A percentile compares a stretch with the other conserved stretches of the same genome.
These are phyloP conservation scores for Xyrauchen texanus DNA, from an alignment of 2,113 vertebrate species.

Conservation along the genomic window DNA sequence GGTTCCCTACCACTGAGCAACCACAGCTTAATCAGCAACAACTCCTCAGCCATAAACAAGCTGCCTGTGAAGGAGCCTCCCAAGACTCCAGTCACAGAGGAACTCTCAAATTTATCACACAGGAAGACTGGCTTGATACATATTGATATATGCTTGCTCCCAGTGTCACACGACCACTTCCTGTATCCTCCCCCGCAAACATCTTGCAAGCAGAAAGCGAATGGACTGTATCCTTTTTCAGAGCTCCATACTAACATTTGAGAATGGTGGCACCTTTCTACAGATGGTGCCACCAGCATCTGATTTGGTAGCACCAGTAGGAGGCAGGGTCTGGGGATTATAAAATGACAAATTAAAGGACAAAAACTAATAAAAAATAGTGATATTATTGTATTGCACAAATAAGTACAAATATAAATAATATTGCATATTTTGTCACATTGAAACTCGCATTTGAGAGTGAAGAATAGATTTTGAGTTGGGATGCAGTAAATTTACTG, in stretches of 20 bases:
- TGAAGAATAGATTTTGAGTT: too few relatives aligned
- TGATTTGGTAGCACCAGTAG: too few relatives aligned
- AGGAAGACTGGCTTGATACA: conserved; percentile 50
- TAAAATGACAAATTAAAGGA: too few relatives aligned
- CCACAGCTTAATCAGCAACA: conserved; percentile 47
- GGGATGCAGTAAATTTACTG: too few relatives aligned
- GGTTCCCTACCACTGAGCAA: conserved; percentile 32
- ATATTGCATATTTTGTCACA: too few relatives aligned
- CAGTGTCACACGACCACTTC: conserved; percentile 46
- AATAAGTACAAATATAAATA: too few relatives aligned
- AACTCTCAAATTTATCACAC: conserved; percentile 54
- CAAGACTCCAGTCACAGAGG: conserved; percentile 29
- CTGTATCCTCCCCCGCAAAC: conserved; percentile 28
- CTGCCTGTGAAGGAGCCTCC: conserved; percentile 30
- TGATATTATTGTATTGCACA: too few relatives aligned
- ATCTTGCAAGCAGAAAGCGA: conserved; percentile 10
- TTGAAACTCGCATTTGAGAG: too few relatives aligned
- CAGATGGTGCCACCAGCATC: too few relatives aligned
- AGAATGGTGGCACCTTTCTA: too few relatives aligned
- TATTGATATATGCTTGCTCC: conserved; percentile 47
- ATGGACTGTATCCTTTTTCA: conserved; percentile 16
- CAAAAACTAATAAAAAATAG: too few relatives aligned
- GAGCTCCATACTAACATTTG: background rate
- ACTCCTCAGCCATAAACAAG: conserved; percentile 44
- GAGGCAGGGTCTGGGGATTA: too few relatives aligned